A percentile compares a stretch with the other conserved stretches of the same genome.
phyloP scores from a whole-genome alignment of 1,140 invertebrate genomes.

The Drosophila navojoa region DNA sequence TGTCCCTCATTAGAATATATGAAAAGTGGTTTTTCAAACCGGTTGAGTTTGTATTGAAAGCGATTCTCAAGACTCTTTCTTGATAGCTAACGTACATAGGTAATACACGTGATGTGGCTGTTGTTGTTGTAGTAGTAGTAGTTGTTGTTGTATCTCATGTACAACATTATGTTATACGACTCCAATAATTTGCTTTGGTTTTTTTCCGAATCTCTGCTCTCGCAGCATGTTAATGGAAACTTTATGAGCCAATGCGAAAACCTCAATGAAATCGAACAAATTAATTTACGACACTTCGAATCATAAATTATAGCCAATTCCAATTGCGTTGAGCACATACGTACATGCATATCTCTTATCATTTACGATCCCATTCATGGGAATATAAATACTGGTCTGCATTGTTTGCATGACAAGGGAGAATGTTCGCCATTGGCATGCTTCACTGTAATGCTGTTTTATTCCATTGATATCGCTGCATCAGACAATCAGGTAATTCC shows the following conservation, averaged over 20 bases:
- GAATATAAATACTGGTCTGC: background rate
- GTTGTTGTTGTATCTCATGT: no score
- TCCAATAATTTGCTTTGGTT: background rate
- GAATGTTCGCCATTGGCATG: background rate
- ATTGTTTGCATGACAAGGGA: background rate
- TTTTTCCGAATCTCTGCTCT: conserved; percentile 8
- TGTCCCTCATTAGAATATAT: no score
- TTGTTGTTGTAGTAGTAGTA: no score
- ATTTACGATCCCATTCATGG: conserved; percentile 1
- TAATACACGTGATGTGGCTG: no score
- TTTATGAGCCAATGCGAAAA: conserved; percentile 8
- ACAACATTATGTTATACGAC: background rate
- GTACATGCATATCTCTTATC: background rate
- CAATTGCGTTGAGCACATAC: background rate
- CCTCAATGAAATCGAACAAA: conserved; percentile 9
- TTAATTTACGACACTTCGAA: background rate
- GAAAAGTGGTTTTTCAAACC: no score
- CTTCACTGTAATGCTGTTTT: background rate
- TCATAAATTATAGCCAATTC: conserved; percentile 3
- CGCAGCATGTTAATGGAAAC: background rate
- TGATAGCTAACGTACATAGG: no score
- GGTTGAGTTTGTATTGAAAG: no score
- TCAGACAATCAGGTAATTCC: background rate
- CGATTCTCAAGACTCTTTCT: no score
- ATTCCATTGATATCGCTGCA: background rate